Evolutionary conservation across 1,140 invertebrate species (phyloP).

Genomic region (Berghia stephanieae): DNA sequence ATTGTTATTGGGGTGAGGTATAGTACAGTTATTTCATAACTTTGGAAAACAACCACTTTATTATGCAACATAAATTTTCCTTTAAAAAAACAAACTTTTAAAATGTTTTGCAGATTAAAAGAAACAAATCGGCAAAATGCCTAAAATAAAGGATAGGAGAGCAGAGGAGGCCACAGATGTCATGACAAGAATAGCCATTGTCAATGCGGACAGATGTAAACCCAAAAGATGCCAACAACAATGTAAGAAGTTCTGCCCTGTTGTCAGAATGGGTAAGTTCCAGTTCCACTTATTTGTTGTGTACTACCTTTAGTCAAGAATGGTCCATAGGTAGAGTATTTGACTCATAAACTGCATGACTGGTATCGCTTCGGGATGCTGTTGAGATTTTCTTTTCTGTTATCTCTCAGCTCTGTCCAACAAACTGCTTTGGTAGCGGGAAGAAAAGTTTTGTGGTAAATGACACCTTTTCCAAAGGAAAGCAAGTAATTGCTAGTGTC

Average conservation of each 20-base stretch:
- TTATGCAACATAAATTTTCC: neutral
- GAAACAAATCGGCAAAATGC: neutral
- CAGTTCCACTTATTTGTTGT: neutral
- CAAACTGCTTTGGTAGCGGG: too few relatives aligned
- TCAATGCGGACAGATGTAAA: slow-evolving; percentile 98
- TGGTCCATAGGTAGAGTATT: neutral
- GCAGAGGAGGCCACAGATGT: slow-evolving; percentile 47
- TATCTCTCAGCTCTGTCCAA: too few relatives aligned
- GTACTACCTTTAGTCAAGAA: neutral
- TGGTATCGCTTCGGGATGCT: too few relatives aligned
- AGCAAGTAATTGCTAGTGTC: too few relatives aligned
- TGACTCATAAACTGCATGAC: neutral
- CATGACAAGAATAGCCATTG: slow-evolving; percentile 89
- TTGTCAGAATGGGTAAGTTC: slow-evolving; percentile 88
- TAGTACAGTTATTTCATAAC: neutral
- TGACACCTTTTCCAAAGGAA: too few relatives aligned
- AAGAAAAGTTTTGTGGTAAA: too few relatives aligned
- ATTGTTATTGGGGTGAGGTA: neutral
- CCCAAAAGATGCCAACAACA: slow-evolving; percentile 99
- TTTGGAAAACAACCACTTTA: neutral
- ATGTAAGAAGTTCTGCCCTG: slow-evolving; percentile 98
- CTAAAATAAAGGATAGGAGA: slow-evolving; percentile 39
- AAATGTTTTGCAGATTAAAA: neutral
- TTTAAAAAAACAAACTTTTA: neutral
- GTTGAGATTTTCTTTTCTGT: too few relatives aligned